Percentiles rank a stretch among this genome's conserved stretches.
Evolutionary conservation across 2,113 vertebrate genomes (phyloP).

Genomic region (Myotis lucifugus): DNA sequence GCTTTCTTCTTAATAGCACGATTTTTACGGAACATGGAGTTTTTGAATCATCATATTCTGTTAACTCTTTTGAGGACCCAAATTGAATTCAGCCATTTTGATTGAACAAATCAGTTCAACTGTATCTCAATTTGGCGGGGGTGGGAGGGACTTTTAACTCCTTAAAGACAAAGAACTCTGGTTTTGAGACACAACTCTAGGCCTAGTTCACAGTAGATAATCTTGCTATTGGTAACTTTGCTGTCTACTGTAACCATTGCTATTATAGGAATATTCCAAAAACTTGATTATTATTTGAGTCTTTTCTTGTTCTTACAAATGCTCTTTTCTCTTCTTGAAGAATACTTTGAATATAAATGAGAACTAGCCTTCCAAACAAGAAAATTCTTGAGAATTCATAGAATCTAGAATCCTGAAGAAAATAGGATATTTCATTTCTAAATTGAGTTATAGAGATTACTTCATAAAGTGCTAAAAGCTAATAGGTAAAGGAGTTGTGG

Average conservation of each 20-base stretch:
- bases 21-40: slow-evolving; percentile 66
- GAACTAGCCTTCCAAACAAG: background rate
- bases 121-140: background rate
- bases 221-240: background rate
- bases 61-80: slow-evolving; percentile 62
- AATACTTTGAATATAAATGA: background rate
- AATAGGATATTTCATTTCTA: background rate
- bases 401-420: background rate
- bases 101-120: slow-evolving; percentile 52
- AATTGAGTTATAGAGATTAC: background rate
- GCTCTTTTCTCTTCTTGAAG: background rate
- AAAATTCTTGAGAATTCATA: background rate
- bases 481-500: background rate
- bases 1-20: slow-evolving; percentile 65
- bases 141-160: background rate
- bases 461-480: background rate
- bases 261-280: background rate
- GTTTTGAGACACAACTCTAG: background rate
- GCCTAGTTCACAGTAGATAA: background rate
- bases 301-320: background rate
- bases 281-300: background rate
- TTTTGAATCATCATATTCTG: slow-evolving; percentile 62
- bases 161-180: background rate
- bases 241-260: background rate
- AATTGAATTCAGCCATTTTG: slow-evolving; percentile 46